Evolutionary conservation across 2,888 invertebrate species (phyloP).

Genomic region (Apoderus coryli): DNA sequence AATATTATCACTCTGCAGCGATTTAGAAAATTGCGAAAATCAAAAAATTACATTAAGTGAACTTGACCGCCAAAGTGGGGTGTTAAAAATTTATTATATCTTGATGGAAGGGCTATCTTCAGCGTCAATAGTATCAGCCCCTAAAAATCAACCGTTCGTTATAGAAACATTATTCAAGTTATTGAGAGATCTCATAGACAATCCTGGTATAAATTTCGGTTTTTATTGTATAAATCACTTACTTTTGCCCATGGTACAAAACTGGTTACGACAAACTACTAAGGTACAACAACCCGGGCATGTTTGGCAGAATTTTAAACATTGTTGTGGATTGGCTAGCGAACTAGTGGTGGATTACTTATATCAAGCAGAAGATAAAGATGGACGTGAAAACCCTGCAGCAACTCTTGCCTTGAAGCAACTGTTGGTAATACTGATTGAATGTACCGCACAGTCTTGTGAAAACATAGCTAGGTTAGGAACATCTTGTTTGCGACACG

Average conservation of each 20-base stretch:
- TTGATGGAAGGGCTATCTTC: slow-evolving; percentile 75
- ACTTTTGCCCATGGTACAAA: slow-evolving; percentile 81
- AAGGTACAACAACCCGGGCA: slow-evolving; percentile 55
- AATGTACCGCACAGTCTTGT: slow-evolving; percentile 80
- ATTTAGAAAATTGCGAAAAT: slow-evolving; percentile 32
- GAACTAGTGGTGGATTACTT: slow-evolving; percentile 81
- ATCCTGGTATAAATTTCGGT: slow-evolving; percentile 80
- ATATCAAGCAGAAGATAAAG: slow-evolving; percentile 40
- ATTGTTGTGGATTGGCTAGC: slow-evolving; percentile 85
- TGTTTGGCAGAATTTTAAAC: slow-evolving; percentile 82
- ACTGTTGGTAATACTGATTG: slow-evolving; percentile 69
- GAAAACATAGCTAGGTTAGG: slow-evolving; percentile 84
- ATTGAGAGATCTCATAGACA: slow-evolving; percentile 57
- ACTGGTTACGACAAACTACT: slow-evolving; percentile 63
- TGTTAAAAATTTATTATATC: slow-evolving; percentile 82
- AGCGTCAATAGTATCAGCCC: slow-evolving; percentile 66
- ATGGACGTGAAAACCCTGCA: slow-evolving; percentile 38
- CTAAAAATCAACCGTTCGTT: slow-evolving; percentile 64
- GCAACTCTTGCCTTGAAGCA: slow-evolving; percentile 74
- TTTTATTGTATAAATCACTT: slow-evolving; percentile 86
- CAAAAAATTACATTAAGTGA: slow-evolving; percentile 42
- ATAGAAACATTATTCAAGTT: slow-evolving; percentile 79
- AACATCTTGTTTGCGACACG: slow-evolving; percentile 79
- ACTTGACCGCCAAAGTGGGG: slow-evolving; percentile 67
- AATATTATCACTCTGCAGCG: slow-evolving; percentile 38